Conservation (phyloP, 2,113 vertebrate species). For the Nothocercus nigrocapillus region DNA sequence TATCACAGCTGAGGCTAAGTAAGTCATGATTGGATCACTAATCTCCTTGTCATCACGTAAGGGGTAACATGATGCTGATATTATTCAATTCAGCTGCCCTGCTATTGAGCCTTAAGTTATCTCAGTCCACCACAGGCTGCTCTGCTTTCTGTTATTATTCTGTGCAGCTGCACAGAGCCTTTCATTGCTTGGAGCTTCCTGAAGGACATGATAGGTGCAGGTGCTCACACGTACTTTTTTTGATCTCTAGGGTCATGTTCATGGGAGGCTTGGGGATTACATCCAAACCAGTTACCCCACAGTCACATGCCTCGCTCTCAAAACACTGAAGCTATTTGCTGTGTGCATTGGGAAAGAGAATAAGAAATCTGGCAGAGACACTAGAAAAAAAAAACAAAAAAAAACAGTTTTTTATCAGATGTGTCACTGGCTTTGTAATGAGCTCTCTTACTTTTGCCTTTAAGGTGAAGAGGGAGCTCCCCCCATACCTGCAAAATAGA, state of each 20-base stretch:
- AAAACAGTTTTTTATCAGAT: neutral
- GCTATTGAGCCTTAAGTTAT: neutral
- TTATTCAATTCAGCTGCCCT: constrained; percentile 34
- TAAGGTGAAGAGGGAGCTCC: neutral
- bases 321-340: neutral
- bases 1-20: neutral
- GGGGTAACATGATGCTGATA: neutral
- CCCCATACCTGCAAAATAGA: neutral
- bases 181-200: neutral
- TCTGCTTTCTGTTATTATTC: neutral
- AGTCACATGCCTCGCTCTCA: neutral
- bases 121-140: neutral
- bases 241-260: neutral
- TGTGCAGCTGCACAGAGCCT: neutral
- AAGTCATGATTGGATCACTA: constrained; percentile 5
- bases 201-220: neutral
- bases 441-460: neutral
- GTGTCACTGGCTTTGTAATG: neutral
- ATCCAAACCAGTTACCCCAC: neutral
- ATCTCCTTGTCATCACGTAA: neutral
- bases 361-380: neutral
- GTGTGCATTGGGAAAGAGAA: neutral
- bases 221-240: neutral
- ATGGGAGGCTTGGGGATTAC: neutral
- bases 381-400: neutral